Base-by-base conservation (phyloP, 1,140 invertebrate species). In the Tachypleus tridentatus region DNA sequence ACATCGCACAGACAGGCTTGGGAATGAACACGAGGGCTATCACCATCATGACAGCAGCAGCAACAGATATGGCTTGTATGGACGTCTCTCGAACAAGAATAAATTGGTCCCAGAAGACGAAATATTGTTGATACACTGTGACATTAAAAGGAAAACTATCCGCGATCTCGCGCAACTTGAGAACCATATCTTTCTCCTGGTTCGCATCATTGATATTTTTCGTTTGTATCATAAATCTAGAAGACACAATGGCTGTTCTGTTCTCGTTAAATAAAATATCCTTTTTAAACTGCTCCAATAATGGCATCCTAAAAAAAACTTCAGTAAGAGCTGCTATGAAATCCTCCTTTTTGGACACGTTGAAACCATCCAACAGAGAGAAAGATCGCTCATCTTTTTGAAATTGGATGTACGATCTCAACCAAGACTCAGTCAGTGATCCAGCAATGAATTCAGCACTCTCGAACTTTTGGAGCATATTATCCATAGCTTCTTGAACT, bases 11-110 rank as follows among this genome's bases (percentile, higher is more conserved):
- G 4, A 95, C 76, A 8, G 94, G 83, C 72, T 96, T 95, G 0
- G 95, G 95, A 54, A 98, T 97, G 74, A 98, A 97, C 58, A 98
- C 84, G 69, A 96, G 87, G 0, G 93, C 93, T n/a, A 97, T 91
- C 49, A 96, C 79, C 85, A 97, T 93, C 93, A 98, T 97, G 51
- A 94, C 88, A 0, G 87, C 77, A 0, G 93, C 91, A 10, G 93
- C 93, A 60, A 96, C 87, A 0, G 89, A 82, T 78, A 98, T 91
- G 65, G 93, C 90, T 72, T 97, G 93, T 6, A 98, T 84, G 3
- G 93, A 96, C 3, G 91, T 92, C 0, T 91, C 90, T 51, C 90
- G 82, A 3, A 98, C 91, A 10, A 95, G 80, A 70, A 97, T 90
- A 74, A 97, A 96, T 82, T 94, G 84, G 78, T 97, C 93, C 74